Percentiles rank a stretch among this genome's conserved stretches.
Conservation (phyloP, 2,888 invertebrate species). For the Nezara viridula region DNA sequence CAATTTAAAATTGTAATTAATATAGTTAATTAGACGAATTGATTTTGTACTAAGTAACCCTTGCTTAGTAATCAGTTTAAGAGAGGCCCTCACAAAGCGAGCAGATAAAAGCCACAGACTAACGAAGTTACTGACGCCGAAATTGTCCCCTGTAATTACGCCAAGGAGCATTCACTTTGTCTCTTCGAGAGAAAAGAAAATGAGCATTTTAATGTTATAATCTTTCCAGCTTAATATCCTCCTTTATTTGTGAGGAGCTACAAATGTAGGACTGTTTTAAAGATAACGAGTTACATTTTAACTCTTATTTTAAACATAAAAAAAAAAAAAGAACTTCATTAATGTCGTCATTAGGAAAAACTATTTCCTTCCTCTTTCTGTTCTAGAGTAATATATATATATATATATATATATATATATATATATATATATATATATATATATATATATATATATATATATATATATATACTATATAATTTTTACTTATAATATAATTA, state of each 20-base stretch:
- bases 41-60: slow-evolving; percentile 27
- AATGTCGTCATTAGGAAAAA: background rate
- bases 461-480: too few relatives aligned
- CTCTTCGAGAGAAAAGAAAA: slow-evolving; percentile 3
- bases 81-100: background rate
- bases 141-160: slow-evolving; percentile 42
- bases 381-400: background rate
- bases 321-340: background rate
- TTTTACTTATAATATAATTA: too few relatives aligned
- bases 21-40: slow-evolving; percentile 17
- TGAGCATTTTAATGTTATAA: slow-evolving; percentile 22
- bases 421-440: too few relatives aligned
- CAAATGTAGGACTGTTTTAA: background rate
- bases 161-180: slow-evolving; percentile 10
- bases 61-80: background rate
- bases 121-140: slow-evolving; percentile 33
- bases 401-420: too few relatives aligned
- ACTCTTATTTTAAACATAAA: background rate
- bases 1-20: slow-evolving; percentile 11
- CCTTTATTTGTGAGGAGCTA: background rate
- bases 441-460: too few relatives aligned
- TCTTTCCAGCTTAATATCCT: background rate
- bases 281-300: background rate
- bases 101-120: slow-evolving; percentile 25
- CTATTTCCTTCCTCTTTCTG: background rate